Conservation (phyloP, 2,797 vertebrate genomes). For the Lerista edwardsae region DNA sequence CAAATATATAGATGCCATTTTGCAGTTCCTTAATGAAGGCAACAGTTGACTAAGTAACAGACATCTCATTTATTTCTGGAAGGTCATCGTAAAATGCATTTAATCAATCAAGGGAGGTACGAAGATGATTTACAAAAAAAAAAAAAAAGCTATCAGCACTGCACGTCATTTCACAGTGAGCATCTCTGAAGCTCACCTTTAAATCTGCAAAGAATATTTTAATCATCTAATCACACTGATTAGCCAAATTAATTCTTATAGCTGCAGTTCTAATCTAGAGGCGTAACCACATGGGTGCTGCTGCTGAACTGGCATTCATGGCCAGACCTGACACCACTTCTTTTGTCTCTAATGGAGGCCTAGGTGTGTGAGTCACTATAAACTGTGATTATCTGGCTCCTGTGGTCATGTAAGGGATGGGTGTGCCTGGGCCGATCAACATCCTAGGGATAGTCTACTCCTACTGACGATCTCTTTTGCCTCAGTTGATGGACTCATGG, state of each 20-base stretch:
- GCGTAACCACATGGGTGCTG: neutral
- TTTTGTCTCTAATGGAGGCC: neutral
- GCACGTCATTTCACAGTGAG: neutral
- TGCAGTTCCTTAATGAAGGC: constrained; percentile 30
- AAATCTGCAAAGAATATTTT: neutral
- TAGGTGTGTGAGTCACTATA: neutral
- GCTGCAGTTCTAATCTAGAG: neutral
- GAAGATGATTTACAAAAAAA: neutral
- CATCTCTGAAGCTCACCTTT: neutral
- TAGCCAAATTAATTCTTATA: constrained; percentile 5
- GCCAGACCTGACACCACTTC: neutral
- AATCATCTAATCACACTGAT: constrained; percentile 14
- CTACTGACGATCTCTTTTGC: neutral
- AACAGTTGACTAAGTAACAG: constrained; percentile 39
- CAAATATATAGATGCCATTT: constrained; percentile 31
- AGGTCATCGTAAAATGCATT: constrained; percentile 22
- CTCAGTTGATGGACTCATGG: neutral
- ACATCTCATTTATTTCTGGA: constrained; percentile 36
- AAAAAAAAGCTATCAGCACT: neutral
- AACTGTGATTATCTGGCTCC: neutral
- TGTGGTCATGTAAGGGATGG: too few species aligned
- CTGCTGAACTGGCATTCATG: neutral
- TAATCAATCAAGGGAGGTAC: constrained; percentile 24
- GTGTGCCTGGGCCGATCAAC: neutral
- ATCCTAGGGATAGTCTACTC: neutral